Evolutionary conservation across 2,888 invertebrate species (phyloP), one percentile per base, ranked within the genome.

Genomic region (Slavum lentiscoides): DNA sequence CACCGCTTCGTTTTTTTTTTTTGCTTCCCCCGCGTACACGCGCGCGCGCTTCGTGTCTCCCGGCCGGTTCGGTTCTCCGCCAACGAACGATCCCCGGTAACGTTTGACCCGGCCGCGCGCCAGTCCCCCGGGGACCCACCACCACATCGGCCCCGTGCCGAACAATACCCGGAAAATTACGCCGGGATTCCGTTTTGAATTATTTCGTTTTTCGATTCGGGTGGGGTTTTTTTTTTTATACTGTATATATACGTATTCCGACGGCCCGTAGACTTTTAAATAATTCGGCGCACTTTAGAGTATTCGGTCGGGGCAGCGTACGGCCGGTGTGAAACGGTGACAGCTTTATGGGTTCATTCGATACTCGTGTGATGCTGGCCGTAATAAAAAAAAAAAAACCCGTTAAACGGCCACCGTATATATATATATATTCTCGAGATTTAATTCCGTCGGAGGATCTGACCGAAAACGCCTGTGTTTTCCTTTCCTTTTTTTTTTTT

Each of bases 321-420:
- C 30, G 2, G 69, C 64, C 70, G 77, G 67, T n/a, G 75, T 58
- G 75, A 62, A 77, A 80, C 70, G 77, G 77, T 70, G 77, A 80
- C 77, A 80, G 77, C 70, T 80, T 80, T 80, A 80, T 80, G 62
- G 77, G 55, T 80, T 80, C 77, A 80, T 80, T 64, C 77, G 77
- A 80, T 80, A 80, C 77, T 70, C 77, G 77, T 80, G 70, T 72
- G 77, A 30, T 39, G 23, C 23, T 21, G 7, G 21, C 43, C 15
- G 15, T 9, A 58, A 59, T 37, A 43, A 43, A 43, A 43, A 43
- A 43, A 9, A 43, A 43, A 43, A 43, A 39, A 55, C 77, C 77
- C 11, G 61, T 77, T 77, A 77, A 77, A 77, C 61, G 77, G 77
- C 77, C 59, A 59, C 62, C 13, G 43, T 39, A 30, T 30, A 30